A percentile compares a stretch with the other conserved stretches of the same genome.
Evolutionary conservation across 2,797 vertebrate genomes (phyloP).

Genomic region (Emydoidea blandingii): DNA sequence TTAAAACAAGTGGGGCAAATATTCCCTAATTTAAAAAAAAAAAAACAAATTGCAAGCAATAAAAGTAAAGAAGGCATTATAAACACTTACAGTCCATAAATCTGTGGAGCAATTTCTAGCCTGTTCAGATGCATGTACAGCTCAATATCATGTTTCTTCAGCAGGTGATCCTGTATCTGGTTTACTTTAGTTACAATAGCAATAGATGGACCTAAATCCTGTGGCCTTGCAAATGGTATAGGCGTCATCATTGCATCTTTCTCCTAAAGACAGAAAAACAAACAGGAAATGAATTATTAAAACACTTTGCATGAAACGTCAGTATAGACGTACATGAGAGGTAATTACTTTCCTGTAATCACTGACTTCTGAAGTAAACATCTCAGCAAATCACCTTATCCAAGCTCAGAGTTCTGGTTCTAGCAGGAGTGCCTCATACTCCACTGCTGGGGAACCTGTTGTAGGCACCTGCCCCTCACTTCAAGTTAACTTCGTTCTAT

Average conservation of each 20-base stretch:
- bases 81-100: conserved; percentile 96
- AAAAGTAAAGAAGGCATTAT: conserved; percentile 23
- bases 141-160: conserved; percentile 98
- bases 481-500: neutral
- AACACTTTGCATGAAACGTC: neutral
- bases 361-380: neutral
- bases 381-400: neutral
- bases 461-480: neutral
- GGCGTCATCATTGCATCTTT: conserved; percentile 94
- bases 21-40: neutral
- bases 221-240: conserved; percentile 96
- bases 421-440: neutral
- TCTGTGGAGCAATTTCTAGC: conserved; percentile 98
- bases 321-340: neutral
- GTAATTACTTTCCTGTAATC: neutral
- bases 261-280: conserved; percentile 82
- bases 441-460: neutral
- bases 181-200: conserved; percentile 99
- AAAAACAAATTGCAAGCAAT: neutral
- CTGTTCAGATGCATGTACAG: conserved; percentile 98
- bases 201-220: conserved; percentile 95
- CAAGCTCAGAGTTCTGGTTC: neutral
- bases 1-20: neutral
- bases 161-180: conserved; percentile 96
- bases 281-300: conserved; percentile 22